phyloP scores from a whole-genome alignment of 2,113 vertebrate species.

The Dicerorhinus sumatrensis region DNA sequence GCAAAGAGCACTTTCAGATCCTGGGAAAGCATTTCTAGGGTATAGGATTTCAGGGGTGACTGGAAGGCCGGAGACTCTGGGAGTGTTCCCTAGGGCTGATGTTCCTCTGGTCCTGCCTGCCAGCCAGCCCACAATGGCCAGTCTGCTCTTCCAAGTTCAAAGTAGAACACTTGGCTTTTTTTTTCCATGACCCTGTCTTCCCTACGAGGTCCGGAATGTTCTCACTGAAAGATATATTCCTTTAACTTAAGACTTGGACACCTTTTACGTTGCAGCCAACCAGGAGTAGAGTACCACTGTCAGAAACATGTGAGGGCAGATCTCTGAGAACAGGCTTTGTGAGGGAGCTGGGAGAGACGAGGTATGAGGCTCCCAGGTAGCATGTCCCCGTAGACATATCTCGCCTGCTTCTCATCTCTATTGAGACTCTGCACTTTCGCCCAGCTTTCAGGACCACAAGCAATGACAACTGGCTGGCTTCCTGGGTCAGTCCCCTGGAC shows the following conservation, averaged over 20 bases:
- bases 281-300: not conserved
- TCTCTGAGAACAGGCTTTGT: not conserved
- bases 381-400: not conserved
- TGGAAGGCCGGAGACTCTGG: not conserved
- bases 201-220: not conserved
- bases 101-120: not conserved
- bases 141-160: not conserved
- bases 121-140: not conserved
- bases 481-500: not conserved
- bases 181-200: not conserved
- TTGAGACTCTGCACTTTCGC: fast-evolving
- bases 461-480: not conserved
- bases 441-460: not conserved
- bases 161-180: not conserved
- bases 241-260: not conserved
- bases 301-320: not conserved
- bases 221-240: not conserved
- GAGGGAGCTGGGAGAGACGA: not conserved
- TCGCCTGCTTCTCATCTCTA: not conserved
- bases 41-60: not conserved
- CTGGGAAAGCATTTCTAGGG: not conserved
- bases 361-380: not conserved
- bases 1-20: not conserved
- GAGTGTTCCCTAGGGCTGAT: not conserved
- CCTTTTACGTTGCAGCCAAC: not conserved